These are phyloP conservation scores for Idaea biselata DNA, from an alignment of 2,888 invertebrate species.

Conservation along the genomic window DNA sequence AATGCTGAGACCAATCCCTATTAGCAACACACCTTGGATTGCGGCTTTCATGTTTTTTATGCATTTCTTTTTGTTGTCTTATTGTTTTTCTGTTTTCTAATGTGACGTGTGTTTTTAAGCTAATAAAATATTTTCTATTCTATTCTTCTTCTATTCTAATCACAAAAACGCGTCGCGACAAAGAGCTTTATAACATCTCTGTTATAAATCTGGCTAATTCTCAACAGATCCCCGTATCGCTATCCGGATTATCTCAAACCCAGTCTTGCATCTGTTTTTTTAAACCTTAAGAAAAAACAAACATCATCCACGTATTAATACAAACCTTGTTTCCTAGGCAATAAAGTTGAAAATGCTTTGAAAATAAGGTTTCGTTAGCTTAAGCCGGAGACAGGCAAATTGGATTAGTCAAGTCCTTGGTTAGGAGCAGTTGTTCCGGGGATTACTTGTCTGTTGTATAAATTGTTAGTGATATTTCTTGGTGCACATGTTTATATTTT, in stretches of 20 bases:
- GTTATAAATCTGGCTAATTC: conserved; percentile 28
- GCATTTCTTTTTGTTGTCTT: too few relatives aligned
- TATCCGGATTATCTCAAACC: conserved; percentile 13
- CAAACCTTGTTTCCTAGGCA: not conserved
- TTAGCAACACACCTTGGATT: too few relatives aligned
- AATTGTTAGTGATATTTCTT: conserved; percentile 1
- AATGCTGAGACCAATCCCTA: too few relatives aligned
- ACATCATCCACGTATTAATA: conserved; percentile 10
- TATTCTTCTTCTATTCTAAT: too few relatives aligned
- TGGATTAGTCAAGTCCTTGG: not conserved
- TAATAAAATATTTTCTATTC: too few relatives aligned
- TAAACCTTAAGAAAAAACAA: conserved; percentile 31
- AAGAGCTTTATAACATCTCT: not conserved
- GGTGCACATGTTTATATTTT: not conserved
- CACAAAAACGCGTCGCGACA: too few relatives aligned
- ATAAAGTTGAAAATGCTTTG: not conserved
- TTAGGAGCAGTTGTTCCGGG: not conserved
- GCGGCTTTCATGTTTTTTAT: too few relatives aligned
- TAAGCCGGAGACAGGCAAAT: not conserved
- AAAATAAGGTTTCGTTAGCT: not conserved
- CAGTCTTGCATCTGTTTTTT: conserved; percentile 28
- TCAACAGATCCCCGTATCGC: conserved; percentile 19
- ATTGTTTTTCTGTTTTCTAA: too few relatives aligned
- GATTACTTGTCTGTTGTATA: not conserved
- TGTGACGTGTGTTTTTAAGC: too few relatives aligned